Conservation (phyloP, 2,113 vertebrate species). For the Callocephalon fimbriatum region DNA sequence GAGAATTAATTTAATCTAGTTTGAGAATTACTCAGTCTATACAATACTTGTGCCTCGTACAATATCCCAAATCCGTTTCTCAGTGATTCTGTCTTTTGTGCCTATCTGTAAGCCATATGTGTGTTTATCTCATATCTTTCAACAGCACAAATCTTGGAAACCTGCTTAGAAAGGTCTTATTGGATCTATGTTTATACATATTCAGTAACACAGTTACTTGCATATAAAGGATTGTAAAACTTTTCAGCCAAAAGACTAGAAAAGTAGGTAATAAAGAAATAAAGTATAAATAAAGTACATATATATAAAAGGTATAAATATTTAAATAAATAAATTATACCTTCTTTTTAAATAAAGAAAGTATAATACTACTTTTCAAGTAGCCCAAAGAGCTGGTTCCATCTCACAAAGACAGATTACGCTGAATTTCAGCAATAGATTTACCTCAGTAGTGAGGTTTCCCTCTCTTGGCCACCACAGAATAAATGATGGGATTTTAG, state of each 20-base stretch:
- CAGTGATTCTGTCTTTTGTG: not conserved
- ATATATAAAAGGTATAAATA: not conserved
- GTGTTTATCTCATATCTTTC: not conserved
- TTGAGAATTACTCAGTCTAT: not conserved
- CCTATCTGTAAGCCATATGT: not conserved
- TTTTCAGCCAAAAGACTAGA: not conserved
- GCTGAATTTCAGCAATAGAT: not conserved
- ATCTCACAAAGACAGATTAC: not conserved
- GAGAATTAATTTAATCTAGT: not conserved
- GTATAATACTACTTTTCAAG: not conserved
- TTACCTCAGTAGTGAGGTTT: not conserved
- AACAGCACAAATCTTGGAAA: not conserved
- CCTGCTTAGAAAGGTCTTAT: not conserved
- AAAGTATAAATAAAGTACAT: not conserved
- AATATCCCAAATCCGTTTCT: not conserved
- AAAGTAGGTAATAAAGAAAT: not conserved
- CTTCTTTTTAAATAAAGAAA: not conserved
- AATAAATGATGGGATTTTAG: not conserved
- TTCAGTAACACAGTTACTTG: not conserved
- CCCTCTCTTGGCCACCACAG: not conserved
- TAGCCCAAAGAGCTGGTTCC: not conserved
- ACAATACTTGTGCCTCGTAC: not conserved
- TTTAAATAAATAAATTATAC: not conserved
- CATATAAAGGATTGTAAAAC: not conserved
- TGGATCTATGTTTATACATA: not conserved